phyloP scores from a whole-genome alignment of 1,140 invertebrate genomes.

The Platorchestia sp. region DNA sequence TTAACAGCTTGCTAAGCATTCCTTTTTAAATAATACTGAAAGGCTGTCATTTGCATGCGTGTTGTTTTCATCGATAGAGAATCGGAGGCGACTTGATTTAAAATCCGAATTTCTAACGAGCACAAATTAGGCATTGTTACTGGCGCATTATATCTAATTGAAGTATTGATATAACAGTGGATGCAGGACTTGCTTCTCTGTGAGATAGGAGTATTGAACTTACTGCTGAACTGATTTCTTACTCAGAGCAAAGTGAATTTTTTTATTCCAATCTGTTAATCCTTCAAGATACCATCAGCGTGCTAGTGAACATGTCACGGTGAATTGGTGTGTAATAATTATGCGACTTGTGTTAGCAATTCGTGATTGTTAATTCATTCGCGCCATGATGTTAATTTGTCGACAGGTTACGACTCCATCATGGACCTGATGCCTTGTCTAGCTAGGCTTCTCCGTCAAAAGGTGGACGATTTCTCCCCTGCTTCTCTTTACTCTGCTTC shows the following conservation, averaged over 20 bases:
- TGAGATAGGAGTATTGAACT: too few relatives aligned
- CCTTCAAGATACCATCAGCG: too few relatives aligned
- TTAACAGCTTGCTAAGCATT: neutral
- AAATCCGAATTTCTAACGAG: neutral
- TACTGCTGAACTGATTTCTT: too few relatives aligned
- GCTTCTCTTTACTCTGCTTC: neutral
- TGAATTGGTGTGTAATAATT: neutral
- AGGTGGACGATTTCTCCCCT: neutral
- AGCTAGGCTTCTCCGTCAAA: neutral
- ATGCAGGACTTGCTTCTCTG: too few relatives aligned
- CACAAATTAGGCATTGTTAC: neutral
- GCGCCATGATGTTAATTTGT: neutral
- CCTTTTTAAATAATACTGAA: neutral
- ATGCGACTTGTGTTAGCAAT: neutral
- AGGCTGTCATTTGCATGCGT: too few relatives aligned
- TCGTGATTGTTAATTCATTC: neutral
- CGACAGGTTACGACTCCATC: slow-evolving; percentile 25
- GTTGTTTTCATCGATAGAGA: too few relatives aligned
- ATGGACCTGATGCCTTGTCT: slow-evolving; percentile 8
- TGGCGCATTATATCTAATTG: neutral
- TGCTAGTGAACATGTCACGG: too few relatives aligned
- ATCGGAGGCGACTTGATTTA: neutral
- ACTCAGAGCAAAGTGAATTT: too few relatives aligned
- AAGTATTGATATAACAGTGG: neutral
- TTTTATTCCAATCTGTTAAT: too few relatives aligned